Evolutionary conservation across 2,797 vertebrate species (phyloP), one percentile per base, ranked within the genome.

Genomic region (Coregonus sp.): DNA sequence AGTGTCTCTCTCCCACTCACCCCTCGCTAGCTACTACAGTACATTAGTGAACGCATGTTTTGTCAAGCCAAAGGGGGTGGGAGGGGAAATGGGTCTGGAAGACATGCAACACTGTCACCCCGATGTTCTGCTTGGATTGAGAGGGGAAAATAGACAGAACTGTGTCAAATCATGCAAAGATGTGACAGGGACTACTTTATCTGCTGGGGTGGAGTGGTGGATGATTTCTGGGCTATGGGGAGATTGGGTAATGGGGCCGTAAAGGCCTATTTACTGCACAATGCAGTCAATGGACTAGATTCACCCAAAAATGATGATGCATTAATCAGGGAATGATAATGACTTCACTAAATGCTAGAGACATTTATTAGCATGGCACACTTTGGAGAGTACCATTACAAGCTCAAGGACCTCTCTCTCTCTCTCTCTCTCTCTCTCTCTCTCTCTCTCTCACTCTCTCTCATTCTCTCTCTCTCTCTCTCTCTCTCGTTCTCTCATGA

Each of bases 151-250:
- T 59, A 78, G 73, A 76, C 54, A 77, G 73, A 75, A 80, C 74
- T 40, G 25, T 78, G 76, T 70, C 73, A 67, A 72, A 80, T 80
- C 75, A 80, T 80, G 56, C 65, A 80, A 4, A 40, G 61, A 65
- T 16, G 33, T 40, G 40, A 61, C 63, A 70, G 54, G 52, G 54
- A 63, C 72, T 54, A 70, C 54, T 83, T 80, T 71, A 70, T 80
- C 78, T 75, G n/a, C 33, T 16, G 4, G 18, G 40, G 35, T 47
- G 65, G 63, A 71, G 68, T 63, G 75, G 18, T 73, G 35, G n/a
- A 51, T 56, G 25, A 52, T 77, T 63, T 67, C 20, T 63, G 75
- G 52, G 56, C 56, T 61, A 20, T 20, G 6, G 9, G 6, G 56
- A 20, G 56, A 25, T n/a, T 61, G 56, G 59, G 59, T 20, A 1